A percentile compares a stretch with the other conserved stretches of the same genome.
Conservation (phyloP, 2,888 invertebrate species). For the Serrognathus titanus region DNA sequence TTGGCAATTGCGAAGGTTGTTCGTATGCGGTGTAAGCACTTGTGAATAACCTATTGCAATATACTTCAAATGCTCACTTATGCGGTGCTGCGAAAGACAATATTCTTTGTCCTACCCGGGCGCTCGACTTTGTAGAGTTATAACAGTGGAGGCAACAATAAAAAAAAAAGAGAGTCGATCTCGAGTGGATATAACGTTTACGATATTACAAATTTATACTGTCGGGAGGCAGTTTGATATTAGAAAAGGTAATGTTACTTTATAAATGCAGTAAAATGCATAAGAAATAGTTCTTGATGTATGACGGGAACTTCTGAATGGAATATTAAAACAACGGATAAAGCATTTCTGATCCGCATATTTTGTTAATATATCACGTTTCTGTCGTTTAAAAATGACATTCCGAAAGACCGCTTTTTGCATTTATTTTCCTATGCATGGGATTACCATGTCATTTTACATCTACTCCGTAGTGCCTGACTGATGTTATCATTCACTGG, state of each 20-base stretch:
- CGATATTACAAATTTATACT: conserved; percentile 33
- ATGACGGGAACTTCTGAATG: conserved; percentile 21
- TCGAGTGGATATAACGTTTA: conserved; percentile 22
- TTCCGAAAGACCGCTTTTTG: conserved; percentile 24
- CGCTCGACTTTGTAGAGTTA: conserved; percentile 28
- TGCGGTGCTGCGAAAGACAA: conserved; percentile 29
- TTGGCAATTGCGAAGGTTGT: conserved; percentile 30
- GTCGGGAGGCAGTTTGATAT: conserved; percentile 23
- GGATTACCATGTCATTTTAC: conserved; percentile 18
- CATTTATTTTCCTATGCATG: conserved; percentile 23
- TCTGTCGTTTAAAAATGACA: conserved; percentile 34
- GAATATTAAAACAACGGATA: conserved; percentile 30
- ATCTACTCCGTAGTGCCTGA: conserved; percentile 25
- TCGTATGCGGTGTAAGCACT: conserved; percentile 30
- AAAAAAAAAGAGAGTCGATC: neutral
- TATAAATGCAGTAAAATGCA: conserved; percentile 29
- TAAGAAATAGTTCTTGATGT: conserved; percentile 28
- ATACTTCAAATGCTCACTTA: conserved; percentile 30
- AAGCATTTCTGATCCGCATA: conserved; percentile 29
- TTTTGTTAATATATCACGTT: conserved; percentile 32
- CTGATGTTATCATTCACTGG: conserved; percentile 24
- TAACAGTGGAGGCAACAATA: conserved; percentile 20
- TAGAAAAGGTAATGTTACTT: conserved; percentile 29
- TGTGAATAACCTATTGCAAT: conserved; percentile 36
- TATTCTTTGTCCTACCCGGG: conserved; percentile 27